Evolutionary conservation across 1,140 invertebrate species (phyloP).

Genomic region (Theocolax elegans): DNA sequence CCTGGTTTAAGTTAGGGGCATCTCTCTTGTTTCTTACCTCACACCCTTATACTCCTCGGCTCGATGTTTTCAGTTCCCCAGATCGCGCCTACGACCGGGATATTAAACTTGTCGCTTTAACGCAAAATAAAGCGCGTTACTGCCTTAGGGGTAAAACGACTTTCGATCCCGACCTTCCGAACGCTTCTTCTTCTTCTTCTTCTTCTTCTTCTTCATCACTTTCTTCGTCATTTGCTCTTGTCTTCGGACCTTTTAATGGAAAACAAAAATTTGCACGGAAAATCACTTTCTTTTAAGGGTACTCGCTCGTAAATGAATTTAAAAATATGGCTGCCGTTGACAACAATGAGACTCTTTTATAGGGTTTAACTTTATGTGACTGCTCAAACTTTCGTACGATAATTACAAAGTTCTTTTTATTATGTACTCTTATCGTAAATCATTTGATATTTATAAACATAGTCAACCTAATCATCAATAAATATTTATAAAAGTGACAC

Average conservation of each 20-base stretch:
- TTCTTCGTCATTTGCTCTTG: too few relatives aligned
- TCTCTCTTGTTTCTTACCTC: conserved; percentile 43
- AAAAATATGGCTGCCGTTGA: conserved; percentile 21
- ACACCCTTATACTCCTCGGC: conserved; percentile 10
- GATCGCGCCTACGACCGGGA: conserved; percentile 44
- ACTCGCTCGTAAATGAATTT: conserved; percentile 23
- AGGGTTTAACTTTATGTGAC: too few relatives aligned
- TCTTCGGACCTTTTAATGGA: conserved; percentile 25
- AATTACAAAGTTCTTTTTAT: too few relatives aligned
- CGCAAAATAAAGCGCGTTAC: conserved; percentile 58
- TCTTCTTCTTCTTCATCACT: conserved; percentile 19
- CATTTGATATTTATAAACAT: too few relatives aligned
- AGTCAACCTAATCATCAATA: too few relatives aligned
- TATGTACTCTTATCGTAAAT: too few relatives aligned
- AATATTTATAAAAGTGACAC: too few relatives aligned
- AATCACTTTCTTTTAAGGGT: conserved; percentile 12
- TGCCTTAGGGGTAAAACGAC: conserved; percentile 47
- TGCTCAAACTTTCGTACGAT: too few relatives aligned
- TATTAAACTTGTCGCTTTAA: conserved; percentile 65
- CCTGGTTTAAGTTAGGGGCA: conserved; percentile 46
- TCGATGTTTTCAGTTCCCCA: not conserved
- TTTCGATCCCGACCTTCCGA: conserved; percentile 41
- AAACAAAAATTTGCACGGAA: not conserved
- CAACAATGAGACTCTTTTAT: not conserved
- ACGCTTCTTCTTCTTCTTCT: conserved; percentile 29